These are phyloP conservation scores for Agrotis exclamationis DNA, from an alignment of 2,888 invertebrate genomes.

Conservation along the genomic window DNA sequence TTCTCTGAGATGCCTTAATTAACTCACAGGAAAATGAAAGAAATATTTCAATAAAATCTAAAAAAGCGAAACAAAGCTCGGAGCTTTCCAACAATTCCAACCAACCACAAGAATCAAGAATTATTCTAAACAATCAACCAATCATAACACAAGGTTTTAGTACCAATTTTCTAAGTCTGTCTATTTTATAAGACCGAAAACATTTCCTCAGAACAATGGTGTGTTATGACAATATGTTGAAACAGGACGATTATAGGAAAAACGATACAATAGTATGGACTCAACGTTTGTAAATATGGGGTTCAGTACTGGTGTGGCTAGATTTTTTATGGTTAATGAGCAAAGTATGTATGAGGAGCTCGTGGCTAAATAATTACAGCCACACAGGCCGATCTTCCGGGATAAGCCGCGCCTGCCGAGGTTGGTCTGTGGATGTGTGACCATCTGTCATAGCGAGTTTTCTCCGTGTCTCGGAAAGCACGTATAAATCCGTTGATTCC, in stretches of 20 bases:
- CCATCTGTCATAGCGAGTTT: too few relatives aligned
- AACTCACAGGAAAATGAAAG: too few relatives aligned
- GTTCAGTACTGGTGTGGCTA: background rate
- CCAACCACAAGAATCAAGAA: slow-evolving; percentile 32
- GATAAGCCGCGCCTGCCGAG: too few relatives aligned
- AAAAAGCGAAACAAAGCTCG: slow-evolving; percentile 4
- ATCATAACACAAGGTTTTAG: slow-evolving; percentile 46
- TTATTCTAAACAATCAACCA: slow-evolving; percentile 34
- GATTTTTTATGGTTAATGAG: slow-evolving; percentile 25
- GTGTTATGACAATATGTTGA: slow-evolving; percentile 65
- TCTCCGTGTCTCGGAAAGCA: too few relatives aligned
- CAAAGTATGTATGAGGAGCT: background rate
- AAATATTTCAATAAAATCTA: background rate
- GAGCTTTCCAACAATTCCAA: slow-evolving; percentile 13
- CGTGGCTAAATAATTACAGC: too few relatives aligned
- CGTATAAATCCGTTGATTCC: too few relatives aligned
- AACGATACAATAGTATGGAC: slow-evolving; percentile 63
- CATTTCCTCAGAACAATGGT: slow-evolving; percentile 66
- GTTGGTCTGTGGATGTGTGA: too few relatives aligned
- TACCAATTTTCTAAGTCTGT: slow-evolving; percentile 53
- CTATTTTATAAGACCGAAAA: slow-evolving; percentile 60
- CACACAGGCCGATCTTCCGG: too few relatives aligned
- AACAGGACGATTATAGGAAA: slow-evolving; percentile 66
- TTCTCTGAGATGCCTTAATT: too few relatives aligned
- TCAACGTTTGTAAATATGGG: slow-evolving; percentile 66